Evolutionary conservation across 1,140 invertebrate genomes (phyloP), one percentile per base, ranked within the genome.

Genomic region (Drosophila jambulina): DNA sequence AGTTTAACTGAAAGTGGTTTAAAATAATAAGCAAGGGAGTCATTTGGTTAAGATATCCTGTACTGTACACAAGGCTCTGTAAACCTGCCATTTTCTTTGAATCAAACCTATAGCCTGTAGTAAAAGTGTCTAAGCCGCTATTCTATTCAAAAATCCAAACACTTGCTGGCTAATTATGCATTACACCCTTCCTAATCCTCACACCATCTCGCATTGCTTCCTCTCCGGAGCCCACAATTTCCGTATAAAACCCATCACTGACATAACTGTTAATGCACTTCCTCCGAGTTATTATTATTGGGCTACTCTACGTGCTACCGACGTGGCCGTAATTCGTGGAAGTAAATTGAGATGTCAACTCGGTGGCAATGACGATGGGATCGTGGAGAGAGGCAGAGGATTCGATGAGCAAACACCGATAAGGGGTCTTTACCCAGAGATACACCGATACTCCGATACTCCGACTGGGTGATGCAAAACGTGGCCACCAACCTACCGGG

Each of bases 311-410:
- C 74, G 62, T 75, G 84, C 85, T 84, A 88, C 83, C 77, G 83
- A 36, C n/a, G 21, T 9, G 23, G 27, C 21, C 36, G 67, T 68
- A 63, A 61, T 85, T 86, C 85, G 84, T 80, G 72, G 80, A 87
- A 87, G 85, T 74, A 90, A 88, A 88, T 90, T 75, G 85, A 88
- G 85, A 88, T 90, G 78, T 91, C 85, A 84, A 84, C 74, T 78
- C 38, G 56, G 34, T 49, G 51, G 51, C 69, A 53, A 58, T 72
- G 53, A 69, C 58, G 48, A 70, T 54, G 38, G 60, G 32, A 27
- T 32, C 23, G 49, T n/a, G 59, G 15, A 15, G 21, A 23, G 12
- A 21, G 19, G 27, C 3, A 12, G 27, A 40, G 32, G 38, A 63
- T 54, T 56, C 15, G 78, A 85, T 85, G 78, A 68, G 53, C 69